Percentiles rank a stretch among this genome's conserved stretches.
phyloP scores from a whole-genome alignment of 2,888 invertebrate species.

The Dolomedes plantarius region DNA sequence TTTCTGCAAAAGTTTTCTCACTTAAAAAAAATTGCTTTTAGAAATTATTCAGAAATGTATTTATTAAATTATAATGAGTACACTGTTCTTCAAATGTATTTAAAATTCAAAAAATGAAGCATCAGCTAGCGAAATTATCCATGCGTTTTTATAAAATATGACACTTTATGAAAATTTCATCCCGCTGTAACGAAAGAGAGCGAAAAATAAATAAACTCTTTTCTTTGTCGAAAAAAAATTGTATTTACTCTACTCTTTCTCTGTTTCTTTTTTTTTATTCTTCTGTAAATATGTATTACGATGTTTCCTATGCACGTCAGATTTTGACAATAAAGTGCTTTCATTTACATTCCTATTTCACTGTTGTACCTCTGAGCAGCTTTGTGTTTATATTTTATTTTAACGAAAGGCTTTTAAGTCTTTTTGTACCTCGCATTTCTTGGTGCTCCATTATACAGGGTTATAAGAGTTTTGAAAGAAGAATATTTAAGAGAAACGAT shows the following conservation, averaged over 20 bases:
- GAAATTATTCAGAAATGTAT: no score
- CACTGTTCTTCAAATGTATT: no score
- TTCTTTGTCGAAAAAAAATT: not conserved
- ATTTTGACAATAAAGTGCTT: not conserved
- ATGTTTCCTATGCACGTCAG: not conserved
- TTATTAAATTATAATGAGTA: no score
- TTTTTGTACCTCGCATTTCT: conserved; percentile 54
- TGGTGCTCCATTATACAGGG: conserved; percentile 68
- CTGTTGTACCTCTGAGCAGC: not conserved
- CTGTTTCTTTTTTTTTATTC: not conserved
- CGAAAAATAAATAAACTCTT: not conserved
- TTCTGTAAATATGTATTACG: not conserved
- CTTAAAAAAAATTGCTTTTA: no score
- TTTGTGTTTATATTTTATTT: not conserved
- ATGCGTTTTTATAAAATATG: not conserved
- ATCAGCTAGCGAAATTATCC: not conserved
- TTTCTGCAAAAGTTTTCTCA: no score
- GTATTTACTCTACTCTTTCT: not conserved
- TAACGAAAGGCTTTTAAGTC: not conserved
- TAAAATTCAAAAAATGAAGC: not conserved
- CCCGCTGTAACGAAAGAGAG: not conserved
- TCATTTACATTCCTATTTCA: not conserved
- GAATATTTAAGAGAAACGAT: not conserved
- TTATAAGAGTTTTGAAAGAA: conserved; percentile 37
- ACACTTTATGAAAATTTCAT: not conserved